Evolutionary conservation across 2,113 vertebrate genomes (phyloP).

Genomic region (Climacteris rufus): DNA sequence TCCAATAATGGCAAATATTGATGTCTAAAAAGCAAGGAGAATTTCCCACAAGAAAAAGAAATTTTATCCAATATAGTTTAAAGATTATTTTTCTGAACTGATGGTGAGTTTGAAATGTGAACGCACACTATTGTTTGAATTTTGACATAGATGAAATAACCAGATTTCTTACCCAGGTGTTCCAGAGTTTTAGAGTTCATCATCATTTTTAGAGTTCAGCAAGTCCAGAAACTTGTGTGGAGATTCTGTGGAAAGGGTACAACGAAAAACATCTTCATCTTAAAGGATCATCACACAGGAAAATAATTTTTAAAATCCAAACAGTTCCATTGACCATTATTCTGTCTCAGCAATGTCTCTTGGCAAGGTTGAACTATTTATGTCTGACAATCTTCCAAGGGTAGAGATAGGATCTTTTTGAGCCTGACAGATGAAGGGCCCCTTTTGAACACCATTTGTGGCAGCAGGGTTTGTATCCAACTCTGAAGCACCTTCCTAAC

Average conservation of each 20-base stretch:
- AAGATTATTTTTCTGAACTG: not conserved
- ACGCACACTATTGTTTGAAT: not conserved
- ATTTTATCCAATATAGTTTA: not conserved
- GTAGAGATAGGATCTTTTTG: not conserved
- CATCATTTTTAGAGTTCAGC: not conserved
- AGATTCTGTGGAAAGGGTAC: not conserved
- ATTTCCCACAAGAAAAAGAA: not conserved
- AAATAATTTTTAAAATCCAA: rapidly evolving
- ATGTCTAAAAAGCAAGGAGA: not conserved
- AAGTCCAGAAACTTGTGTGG: not conserved
- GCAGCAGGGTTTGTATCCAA: not conserved
- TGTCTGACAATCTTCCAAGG: not conserved
- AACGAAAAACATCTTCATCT: not conserved
- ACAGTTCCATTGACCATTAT: not conserved
- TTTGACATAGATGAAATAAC: not conserved
- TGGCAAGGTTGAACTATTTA: not conserved
- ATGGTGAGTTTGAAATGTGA: not conserved
- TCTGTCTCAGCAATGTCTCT: not conserved
- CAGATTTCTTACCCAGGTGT: not conserved
- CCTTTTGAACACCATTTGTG: not conserved
- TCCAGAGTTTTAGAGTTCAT: not conserved
- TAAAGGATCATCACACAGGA: not conserved
- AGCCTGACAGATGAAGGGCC: not conserved
- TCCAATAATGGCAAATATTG: not conserved
- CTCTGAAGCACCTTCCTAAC: not conserved